Conservation (phyloP, 2,888 invertebrate species). For the Blastobasis adustella region DNA sequence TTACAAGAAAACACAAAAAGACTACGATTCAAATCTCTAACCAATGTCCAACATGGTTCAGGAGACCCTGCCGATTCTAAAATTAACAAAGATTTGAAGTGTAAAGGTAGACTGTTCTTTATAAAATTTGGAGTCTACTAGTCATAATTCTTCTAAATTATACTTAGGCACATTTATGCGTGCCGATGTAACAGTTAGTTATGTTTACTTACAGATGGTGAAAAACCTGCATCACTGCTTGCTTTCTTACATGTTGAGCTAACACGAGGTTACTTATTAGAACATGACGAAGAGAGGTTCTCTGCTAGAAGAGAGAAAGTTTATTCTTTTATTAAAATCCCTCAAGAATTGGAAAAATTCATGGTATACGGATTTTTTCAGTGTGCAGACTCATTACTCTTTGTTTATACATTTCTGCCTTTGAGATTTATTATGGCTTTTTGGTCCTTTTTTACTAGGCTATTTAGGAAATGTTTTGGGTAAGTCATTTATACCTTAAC, state of each 20-base stretch:
- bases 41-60: conserved; percentile 47
- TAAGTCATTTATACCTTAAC: conserved; percentile 35
- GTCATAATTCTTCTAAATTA: neutral
- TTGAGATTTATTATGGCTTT: conserved; percentile 91
- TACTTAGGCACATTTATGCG: neutral
- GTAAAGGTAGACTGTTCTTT: conserved; percentile 40
- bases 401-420: conserved; percentile 98
- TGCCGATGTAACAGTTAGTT: neutral
- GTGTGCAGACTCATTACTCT: conserved; percentile 97
- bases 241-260: conserved; percentile 90
- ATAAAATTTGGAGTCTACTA: neutral
- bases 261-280: conserved; percentile 93
- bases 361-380: conserved; percentile 96
- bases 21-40: conserved; percentile 58
- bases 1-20: conserved; percentile 58
- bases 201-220: conserved; percentile 43
- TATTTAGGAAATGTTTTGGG: conserved; percentile 84
- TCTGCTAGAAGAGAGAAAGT: conserved; percentile 95
- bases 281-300: conserved; percentile 96
- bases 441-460: conserved; percentile 84
- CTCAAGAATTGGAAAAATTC: conserved; percentile 92
- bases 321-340: conserved; percentile 97
- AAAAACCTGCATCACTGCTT: conserved; percentile 64
- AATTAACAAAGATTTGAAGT: conserved; percentile 42
- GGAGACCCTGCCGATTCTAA: conserved; percentile 45